phyloP scores from a whole-genome alignment of 1,140 invertebrate species.

The Drosophila jambulina region DNA sequence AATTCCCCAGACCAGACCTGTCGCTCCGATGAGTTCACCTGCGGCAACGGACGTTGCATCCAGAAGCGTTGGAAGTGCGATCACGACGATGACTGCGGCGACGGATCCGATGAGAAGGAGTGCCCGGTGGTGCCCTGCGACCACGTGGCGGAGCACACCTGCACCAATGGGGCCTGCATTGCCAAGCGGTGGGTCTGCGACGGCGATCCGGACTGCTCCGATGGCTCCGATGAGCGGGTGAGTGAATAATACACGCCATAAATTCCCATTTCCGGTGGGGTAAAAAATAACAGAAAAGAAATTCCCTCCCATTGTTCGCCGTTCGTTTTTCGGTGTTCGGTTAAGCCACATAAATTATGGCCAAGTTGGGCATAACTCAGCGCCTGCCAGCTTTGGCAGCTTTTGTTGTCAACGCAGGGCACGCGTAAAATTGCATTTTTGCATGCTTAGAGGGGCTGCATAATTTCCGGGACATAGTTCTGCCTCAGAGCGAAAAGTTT shows the following conservation, averaged over 20 bases:
- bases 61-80: conserved; percentile 95
- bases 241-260: conserved; percentile 78
- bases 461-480: conserved; percentile 47
- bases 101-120: conserved; percentile 92
- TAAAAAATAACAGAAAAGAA: conserved; percentile 2
- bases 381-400: conserved; percentile 74
- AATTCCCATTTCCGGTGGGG: conserved; percentile 50
- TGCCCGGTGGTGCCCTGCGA: conserved; percentile 90
- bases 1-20: conserved; percentile 90
- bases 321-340: conserved; percentile 25
- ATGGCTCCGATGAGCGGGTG: conserved; percentile 92
- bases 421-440: conserved; percentile 83
- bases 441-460: conserved; percentile 36
- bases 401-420: conserved; percentile 81
- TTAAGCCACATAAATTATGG: conserved; percentile 76
- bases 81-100: conserved; percentile 94
- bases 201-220: conserved; percentile 93
- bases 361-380: conserved; percentile 77
- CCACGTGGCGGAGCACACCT: conserved; percentile 89
- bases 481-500: conserved; percentile 58
- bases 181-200: conserved; percentile 93
- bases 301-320: conserved; percentile 11
- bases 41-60: conserved; percentile 94
- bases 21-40: conserved; percentile 95
- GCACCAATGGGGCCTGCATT: conserved; percentile 89